A percentile compares a stretch with the other conserved stretches of the same genome.
Conservation (phyloP, 2,797 vertebrate genomes). For the Cichlasoma orientale region DNA sequence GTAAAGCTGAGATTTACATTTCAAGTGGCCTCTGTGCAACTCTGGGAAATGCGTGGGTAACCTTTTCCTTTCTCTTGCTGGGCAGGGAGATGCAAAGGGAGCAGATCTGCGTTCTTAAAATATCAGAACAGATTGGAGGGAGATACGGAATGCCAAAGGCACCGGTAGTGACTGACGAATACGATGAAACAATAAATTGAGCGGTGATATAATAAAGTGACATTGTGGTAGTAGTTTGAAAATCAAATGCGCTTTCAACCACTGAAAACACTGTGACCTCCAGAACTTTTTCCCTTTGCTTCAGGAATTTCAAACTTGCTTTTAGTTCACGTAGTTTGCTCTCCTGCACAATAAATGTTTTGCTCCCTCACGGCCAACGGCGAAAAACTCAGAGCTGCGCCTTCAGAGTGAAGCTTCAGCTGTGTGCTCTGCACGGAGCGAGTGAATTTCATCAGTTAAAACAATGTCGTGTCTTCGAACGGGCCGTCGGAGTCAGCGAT, state of each 20-base stretch:
- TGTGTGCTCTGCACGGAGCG: slow-evolving; percentile 9
- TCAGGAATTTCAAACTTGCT: slow-evolving; percentile 32
- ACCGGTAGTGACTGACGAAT: neutral
- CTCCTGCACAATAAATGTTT: slow-evolving; percentile 34
- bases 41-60: slow-evolving; percentile 65
- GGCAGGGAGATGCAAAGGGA: slow-evolving; percentile 12
- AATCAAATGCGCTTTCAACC: slow-evolving; percentile 4
- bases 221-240: neutral
- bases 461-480: slow-evolving; percentile 33
- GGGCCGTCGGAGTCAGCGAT: slow-evolving; percentile 30
- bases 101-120: slow-evolving; percentile 39
- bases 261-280: slow-evolving; percentile 23
- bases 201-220: neutral
- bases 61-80: slow-evolving; percentile 42
- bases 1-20: slow-evolving; percentile 72
- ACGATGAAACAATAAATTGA: slow-evolving; percentile 17
- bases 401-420: slow-evolving; percentile 31
- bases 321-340: slow-evolving; percentile 29
- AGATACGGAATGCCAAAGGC: slow-evolving; percentile 26
- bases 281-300: slow-evolving; percentile 27
- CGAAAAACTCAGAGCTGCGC: slow-evolving; percentile 24
- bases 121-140: slow-evolving; percentile 45
- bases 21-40: slow-evolving; percentile 63
- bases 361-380: slow-evolving; percentile 26
- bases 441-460: slow-evolving; percentile 31